These are phyloP conservation scores for Wasmannia auropunctata DNA, from an alignment of 1,140 invertebrate genomes.

Conservation along the genomic window DNA sequence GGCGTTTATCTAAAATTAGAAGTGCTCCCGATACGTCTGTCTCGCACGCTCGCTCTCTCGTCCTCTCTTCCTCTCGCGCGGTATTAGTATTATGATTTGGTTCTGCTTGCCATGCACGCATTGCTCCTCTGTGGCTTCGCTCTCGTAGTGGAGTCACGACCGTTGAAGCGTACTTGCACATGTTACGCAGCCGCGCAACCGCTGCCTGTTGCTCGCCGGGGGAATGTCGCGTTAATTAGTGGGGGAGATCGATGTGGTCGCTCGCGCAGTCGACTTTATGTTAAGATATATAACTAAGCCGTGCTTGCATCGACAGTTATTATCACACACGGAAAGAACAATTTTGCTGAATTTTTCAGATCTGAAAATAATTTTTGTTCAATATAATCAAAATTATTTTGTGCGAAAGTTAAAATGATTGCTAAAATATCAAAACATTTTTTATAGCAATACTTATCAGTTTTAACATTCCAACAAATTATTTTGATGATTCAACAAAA, in stretches of 20 bases:
- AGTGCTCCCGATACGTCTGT: slow-evolving; percentile 21
- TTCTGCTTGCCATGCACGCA: slow-evolving; percentile 29
- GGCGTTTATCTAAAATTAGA: slow-evolving; percentile 57
- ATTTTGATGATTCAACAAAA: too few relatives aligned
- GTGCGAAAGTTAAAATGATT: too few relatives aligned
- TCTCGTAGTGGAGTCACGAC: slow-evolving; percentile 34
- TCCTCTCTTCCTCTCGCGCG: background rate
- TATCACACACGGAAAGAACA: too few relatives aligned
- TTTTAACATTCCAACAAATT: too few relatives aligned
- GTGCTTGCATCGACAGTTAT: background rate
- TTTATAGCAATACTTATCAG: too few relatives aligned
- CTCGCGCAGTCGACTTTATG: slow-evolving; percentile 8
- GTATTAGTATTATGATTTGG: slow-evolving; percentile 57
- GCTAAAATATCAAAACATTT: too few relatives aligned
- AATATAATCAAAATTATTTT: too few relatives aligned
- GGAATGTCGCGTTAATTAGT: slow-evolving; percentile 49
- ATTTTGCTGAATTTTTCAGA: too few relatives aligned
- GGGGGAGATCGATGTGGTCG: slow-evolving; percentile 16
- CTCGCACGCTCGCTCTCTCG: background rate
- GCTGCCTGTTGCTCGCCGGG: slow-evolving; percentile 13
- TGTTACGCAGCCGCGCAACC: slow-evolving; percentile 44
- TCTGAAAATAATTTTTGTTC: too few relatives aligned
- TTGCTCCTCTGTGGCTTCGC: slow-evolving; percentile 38
- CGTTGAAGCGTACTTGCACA: slow-evolving; percentile 57
- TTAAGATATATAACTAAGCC: background rate